Evolutionary conservation across 2,113 vertebrate genomes (phyloP), one percentile per base, ranked within the genome.

Genomic region (Pungitius pungitius): DNA sequence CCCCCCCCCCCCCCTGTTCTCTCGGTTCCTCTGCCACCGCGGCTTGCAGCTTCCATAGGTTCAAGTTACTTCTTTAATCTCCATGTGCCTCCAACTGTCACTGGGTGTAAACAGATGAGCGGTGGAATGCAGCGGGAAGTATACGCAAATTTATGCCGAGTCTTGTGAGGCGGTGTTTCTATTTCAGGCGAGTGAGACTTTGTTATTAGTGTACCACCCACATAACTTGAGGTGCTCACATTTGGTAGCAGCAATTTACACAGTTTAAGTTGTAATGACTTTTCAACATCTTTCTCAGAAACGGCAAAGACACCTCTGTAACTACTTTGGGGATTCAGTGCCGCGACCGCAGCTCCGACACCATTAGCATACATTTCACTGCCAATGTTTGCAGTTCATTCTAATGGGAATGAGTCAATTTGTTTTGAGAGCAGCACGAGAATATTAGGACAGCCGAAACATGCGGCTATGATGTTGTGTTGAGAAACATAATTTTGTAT

Each of bases 211-310:
- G 57, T 57, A 68, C 54, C 79, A 63, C 74, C 69, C 70, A 70
- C 78, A 70, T 73, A 42, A 72, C 59, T 83, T 49, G 18, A 52
- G 70, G 58, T 73, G 81, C 78, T 82, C 84, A 78, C 85, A 88
- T 88, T 87, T 75, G 83, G 61, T 83, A 80, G 75, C 60, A 51
- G 76, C 67, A 88, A 87, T 89, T 88, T 88, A 76, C 70, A 83
- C 75, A 64, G 78, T 85, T 89, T 83, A 85, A 80, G 69, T 75
- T 85, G 67, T 89, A 88, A 91, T 84, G 52, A 85, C 80, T 78
- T 90, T 90, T 78, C 72, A 71, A 61, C 75, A 69, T 83, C 70
- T 87, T 81, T 40, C 63, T 79, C 69, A 67, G 63, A 83, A 88
- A 79, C 62, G 75, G 65, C 72, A 40, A 78, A 69, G 84, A 87